Conservation (phyloP, 2,113 vertebrate species). For the Hystrix cristata region DNA sequence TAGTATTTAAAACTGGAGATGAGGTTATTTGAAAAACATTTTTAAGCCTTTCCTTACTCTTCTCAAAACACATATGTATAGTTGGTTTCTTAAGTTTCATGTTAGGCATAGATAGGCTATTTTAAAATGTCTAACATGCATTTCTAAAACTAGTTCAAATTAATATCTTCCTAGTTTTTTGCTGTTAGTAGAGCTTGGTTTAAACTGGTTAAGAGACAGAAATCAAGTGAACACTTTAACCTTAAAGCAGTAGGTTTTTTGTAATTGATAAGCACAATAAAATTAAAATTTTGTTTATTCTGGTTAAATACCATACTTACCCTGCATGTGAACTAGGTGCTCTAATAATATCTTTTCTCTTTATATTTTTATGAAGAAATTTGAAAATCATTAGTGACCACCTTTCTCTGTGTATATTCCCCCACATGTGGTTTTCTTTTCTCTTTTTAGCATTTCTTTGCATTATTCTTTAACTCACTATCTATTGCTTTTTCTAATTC, state of each 20-base stretch:
- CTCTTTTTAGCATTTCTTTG: not conserved
- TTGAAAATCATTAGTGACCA: not conserved
- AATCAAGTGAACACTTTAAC: not conserved
- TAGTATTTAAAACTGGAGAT: conserved; percentile 45
- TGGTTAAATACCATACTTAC: not conserved
- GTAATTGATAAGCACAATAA: not conserved
- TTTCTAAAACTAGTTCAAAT: conserved; percentile 60
- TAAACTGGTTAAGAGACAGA: conserved; percentile 26
- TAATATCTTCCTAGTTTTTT: conserved; percentile 13
- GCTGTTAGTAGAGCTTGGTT: not conserved
- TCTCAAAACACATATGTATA: not conserved
- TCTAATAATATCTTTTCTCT: conserved; percentile 28
- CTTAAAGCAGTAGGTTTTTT: conserved; percentile 35
- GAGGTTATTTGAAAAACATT: not conserved
- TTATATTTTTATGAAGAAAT: not conserved
- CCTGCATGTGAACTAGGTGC: not conserved
- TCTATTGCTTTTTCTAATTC: conserved; percentile 30
- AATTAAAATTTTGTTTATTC: not conserved
- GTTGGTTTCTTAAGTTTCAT: conserved; percentile 10
- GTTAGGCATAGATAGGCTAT: not conserved
- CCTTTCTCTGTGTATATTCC: not conserved
- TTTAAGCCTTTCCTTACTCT: conserved; percentile 25
- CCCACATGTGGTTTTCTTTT: not conserved
- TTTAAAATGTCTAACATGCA: not conserved
- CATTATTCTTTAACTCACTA: not conserved